A percentile compares a stretch with the other conserved stretches of the same genome.
phyloP scores from a whole-genome alignment of 2,888 invertebrate genomes.

The Erpobdella octoculata region DNA sequence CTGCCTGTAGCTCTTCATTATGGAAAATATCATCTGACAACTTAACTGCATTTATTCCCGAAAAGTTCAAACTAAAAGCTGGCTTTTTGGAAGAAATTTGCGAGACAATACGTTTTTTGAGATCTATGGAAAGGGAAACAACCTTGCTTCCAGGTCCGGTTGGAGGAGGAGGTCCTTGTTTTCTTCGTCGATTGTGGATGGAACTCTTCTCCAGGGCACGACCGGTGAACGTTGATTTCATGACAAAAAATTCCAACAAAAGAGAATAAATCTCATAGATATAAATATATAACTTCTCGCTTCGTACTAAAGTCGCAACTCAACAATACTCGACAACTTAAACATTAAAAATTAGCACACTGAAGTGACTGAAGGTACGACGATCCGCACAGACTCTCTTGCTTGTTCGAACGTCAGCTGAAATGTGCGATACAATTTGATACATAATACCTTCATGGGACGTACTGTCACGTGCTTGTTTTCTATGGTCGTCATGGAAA shows the following conservation, averaged over 20 bases:
- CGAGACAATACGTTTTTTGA: conserved; percentile 7
- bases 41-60: conserved; percentile 37
- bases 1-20: conserved; percentile 47
- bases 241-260: background rate
- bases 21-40: conserved; percentile 47
- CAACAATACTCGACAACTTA: too few relatives aligned
- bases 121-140: background rate
- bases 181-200: background rate
- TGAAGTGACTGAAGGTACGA: too few relatives aligned
- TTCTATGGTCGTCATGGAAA: too few relatives aligned
- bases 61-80: conserved; percentile 33
- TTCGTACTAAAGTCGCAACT: too few relatives aligned
- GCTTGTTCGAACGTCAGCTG: too few relatives aligned
- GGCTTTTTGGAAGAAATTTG: background rate
- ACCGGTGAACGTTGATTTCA: background rate
- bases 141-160: conserved; percentile 3
- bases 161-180: background rate
- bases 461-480: too few relatives aligned
- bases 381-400: too few relatives aligned
- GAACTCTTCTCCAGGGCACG: background rate
- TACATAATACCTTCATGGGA: too few relatives aligned
- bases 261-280: too few relatives aligned
- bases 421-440: too few relatives aligned
- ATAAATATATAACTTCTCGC: too few relatives aligned
- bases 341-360: too few relatives aligned